Base-by-base conservation (phyloP, 2,888 invertebrate genomes). In the Petrophora chlorosata region DNA sequence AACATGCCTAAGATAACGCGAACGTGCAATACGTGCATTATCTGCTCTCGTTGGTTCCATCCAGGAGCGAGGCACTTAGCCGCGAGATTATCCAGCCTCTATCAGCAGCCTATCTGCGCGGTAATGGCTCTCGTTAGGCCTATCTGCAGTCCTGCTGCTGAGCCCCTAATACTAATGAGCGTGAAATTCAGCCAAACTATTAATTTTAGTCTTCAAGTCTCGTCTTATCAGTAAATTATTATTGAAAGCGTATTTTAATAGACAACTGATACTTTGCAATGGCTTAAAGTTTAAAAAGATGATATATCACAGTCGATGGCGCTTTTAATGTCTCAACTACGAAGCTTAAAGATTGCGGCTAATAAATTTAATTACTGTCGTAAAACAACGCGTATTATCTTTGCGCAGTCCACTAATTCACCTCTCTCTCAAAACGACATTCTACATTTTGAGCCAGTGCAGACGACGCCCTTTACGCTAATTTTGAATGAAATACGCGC, bases 121-220 rank as follows among this genome's bases (percentile, higher is more conserved):
- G 30, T 48, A 40, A 53, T 50, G 39, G 42, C 1, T 30, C 30
- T 47, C 56, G 56, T 47, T 47, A 41, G 34, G 41, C 44, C 14
- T 41, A 43, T 43, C 52, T 29, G 29, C 17, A 17, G 30, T n/a
- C 26, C 19, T 17, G 33, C 32, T 22, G 16, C 25, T n/a, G 22
- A 10, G 25, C 26, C 17, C 3, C 4, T 16, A 17, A 22, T 9
- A 19, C 16, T 13, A 5, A 39, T 26, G 23, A 13, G 12, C 32
- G 33, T n/a, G 14, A 39, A 34, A 12, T 28, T 33, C 17, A 45
- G 16, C 3, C 10, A 35, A 28, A 30, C 3, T 42, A 10, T 7
- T 13, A 8, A 10, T 10, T 12, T 12, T n/a, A n/a, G n/a, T n/a
- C n/a, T n/a, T n/a, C n/a, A n/a, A n/a, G n/a, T n/a, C n/a, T n/a